Percentiles rank a stretch among this genome's conserved stretches.
Evolutionary conservation across 2,113 vertebrate genomes (phyloP).

Genomic region (Apteryx owenii): DNA sequence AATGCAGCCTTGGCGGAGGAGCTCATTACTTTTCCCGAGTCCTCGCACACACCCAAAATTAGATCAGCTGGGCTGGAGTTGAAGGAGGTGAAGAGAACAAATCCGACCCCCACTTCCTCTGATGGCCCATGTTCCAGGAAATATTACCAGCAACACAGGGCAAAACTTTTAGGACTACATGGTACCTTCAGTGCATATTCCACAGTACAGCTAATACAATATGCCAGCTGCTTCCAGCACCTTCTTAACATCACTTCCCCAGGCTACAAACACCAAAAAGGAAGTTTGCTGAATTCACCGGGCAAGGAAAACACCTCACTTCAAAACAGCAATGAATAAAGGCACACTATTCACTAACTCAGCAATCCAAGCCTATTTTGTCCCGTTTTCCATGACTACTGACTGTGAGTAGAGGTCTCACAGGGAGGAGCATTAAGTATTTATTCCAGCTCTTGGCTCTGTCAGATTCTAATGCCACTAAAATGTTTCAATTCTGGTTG

Average conservation of each 20-base stretch:
- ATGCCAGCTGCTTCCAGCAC: background rate
- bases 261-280: background rate
- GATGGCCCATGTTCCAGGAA: background rate
- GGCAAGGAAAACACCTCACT: background rate
- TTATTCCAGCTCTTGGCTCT: constrained; percentile 43
- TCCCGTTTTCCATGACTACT: constrained; percentile 65
- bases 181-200: background rate
- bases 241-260: background rate
- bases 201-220: too few species aligned
- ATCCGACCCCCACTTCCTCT: background rate
- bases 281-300: background rate
- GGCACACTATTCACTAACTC: background rate
- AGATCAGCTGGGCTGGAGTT: background rate
- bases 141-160: background rate
- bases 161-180: background rate
- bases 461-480: constrained; percentile 53
- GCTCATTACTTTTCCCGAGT: background rate
- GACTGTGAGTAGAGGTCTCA: constrained; percentile 58
- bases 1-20: background rate
- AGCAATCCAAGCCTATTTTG: constrained; percentile 52
- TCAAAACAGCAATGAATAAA: background rate
- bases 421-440: constrained; percentile 51
- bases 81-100: background rate
- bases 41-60: background rate
- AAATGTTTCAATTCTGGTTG: background rate